These are phyloP conservation scores for Mycteria americana DNA, from an alignment of 2,797 vertebrate genomes.

Conservation along the genomic window DNA sequence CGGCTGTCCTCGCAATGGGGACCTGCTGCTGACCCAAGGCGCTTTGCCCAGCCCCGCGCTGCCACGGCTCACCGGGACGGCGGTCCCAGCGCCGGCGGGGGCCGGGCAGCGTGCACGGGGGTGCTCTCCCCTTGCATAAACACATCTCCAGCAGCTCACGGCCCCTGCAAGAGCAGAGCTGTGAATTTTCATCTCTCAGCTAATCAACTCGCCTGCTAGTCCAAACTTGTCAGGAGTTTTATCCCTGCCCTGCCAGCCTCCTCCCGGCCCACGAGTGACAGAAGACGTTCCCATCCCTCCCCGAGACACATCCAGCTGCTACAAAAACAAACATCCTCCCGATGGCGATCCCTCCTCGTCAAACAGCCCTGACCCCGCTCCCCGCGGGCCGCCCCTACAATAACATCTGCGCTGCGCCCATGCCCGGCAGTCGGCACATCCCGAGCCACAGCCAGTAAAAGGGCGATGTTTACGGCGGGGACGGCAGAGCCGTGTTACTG, in stretches of 20 bases:
- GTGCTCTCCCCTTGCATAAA: conserved; percentile 11
- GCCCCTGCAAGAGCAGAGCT: conserved; percentile 57
- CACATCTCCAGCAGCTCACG: conserved; percentile 28
- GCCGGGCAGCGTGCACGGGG: neutral
- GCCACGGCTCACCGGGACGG: accelerated
- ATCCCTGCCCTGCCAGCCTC: conserved; percentile 67
- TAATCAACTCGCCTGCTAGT: conserved; percentile 74
- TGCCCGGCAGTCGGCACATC: conserved; percentile 32
- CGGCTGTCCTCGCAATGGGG: accelerated
- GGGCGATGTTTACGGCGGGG: conserved; percentile 11
- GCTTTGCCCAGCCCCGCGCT: neutral
- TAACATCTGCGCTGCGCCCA: conserved; percentile 14
- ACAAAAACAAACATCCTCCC: conserved; percentile 66
- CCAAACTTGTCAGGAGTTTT: conserved; percentile 75
- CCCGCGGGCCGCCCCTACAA: neutral
- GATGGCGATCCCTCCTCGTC: conserved; percentile 37
- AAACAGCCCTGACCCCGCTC: conserved; percentile 47
- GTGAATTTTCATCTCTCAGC: conserved; percentile 76
- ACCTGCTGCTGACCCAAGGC: accelerated
- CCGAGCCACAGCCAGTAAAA: conserved; percentile 1
- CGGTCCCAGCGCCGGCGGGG: neutral
- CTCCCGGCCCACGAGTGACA: conserved; percentile 66
- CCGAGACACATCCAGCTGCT: conserved; percentile 54
- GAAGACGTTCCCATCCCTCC: conserved; percentile 64
- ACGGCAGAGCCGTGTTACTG: neutral